Conservation (phyloP, 2,888 invertebrate genomes). For the Pristionchus mayeri region DNA sequence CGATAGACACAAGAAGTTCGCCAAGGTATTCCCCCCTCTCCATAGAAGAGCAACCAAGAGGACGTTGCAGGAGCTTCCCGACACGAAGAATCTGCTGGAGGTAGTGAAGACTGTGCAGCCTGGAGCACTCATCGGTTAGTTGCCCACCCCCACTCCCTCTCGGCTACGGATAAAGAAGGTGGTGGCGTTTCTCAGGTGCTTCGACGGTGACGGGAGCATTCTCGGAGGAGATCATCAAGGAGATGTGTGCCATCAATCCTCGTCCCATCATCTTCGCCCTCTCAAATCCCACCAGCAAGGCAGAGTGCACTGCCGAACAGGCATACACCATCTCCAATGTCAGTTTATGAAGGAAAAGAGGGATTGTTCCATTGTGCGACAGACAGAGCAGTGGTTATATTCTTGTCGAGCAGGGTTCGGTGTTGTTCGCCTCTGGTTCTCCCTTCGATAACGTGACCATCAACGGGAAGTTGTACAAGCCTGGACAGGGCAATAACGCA, state of each 20-base stretch:
- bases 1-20: slow-evolving; percentile 63
- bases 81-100: slow-evolving; percentile 86
- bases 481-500: slow-evolving; percentile 98
- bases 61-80: slow-evolving; percentile 81
- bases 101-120: slow-evolving; percentile 89
- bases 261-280: slow-evolving; percentile 95
- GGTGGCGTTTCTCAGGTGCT: slow-evolving; percentile 82
- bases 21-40: slow-evolving; percentile 53
- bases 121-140: slow-evolving; percentile 89
- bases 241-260: slow-evolving; percentile 89
- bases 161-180: background rate
- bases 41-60: too few relatives aligned
- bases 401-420: slow-evolving; percentile 84
- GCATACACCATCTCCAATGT: slow-evolving; percentile 91
- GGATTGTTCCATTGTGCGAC: background rate
- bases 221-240: slow-evolving; percentile 87
- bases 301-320: slow-evolving; percentile 99
- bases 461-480: slow-evolving; percentile 86
- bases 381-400: too few relatives aligned
- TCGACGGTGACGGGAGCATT: slow-evolving; percentile 95
- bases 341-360: too few relatives aligned
- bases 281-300: slow-evolving; percentile 97
- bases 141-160: slow-evolving; percentile 42
- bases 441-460: slow-evolving; percentile 90
- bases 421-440: slow-evolving; percentile 94